Percentiles rank a stretch among this genome's conserved stretches.
Evolutionary conservation across 2,888 invertebrate species (phyloP).

Genomic region (Apodemia hepburni): DNA sequence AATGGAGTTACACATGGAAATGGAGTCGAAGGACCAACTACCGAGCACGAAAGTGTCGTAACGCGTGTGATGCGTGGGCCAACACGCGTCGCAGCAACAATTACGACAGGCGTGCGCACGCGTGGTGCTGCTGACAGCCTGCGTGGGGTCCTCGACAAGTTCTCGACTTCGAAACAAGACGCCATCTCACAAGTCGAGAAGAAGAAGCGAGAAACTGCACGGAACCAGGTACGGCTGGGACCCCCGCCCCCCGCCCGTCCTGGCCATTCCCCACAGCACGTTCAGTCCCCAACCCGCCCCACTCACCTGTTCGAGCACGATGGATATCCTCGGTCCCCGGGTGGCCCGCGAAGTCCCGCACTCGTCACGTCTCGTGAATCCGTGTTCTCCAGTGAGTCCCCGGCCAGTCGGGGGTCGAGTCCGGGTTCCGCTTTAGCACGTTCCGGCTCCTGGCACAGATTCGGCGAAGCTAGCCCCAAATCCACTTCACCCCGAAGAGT

Average conservation of each 20-base stretch:
- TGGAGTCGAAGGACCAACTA: slow-evolving; percentile 57
- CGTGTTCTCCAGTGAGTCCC: slow-evolving; percentile 52
- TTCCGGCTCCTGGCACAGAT: slow-evolving; percentile 91
- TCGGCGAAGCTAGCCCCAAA: slow-evolving; percentile 68
- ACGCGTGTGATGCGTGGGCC: slow-evolving; percentile 88
- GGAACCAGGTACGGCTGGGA: slow-evolving; percentile 57
- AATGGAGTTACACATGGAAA: slow-evolving; percentile 42
- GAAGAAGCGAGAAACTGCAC: slow-evolving; percentile 44
- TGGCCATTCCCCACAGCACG: slow-evolving; percentile 47
- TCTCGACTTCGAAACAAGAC: slow-evolving; percentile 53
- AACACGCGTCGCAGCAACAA: slow-evolving; percentile 85
- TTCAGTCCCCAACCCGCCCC: slow-evolving; percentile 84
- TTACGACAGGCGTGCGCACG: slow-evolving; percentile 78
- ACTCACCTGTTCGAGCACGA: slow-evolving; percentile 62
- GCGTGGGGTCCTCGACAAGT: slow-evolving; percentile 80
- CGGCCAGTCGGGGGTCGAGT: slow-evolving; percentile 45
- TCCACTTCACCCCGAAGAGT: slow-evolving; percentile 63
- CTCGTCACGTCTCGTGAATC: slow-evolving; percentile 58
- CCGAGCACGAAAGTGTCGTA: slow-evolving; percentile 83
- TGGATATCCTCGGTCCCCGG: slow-evolving; percentile 40
- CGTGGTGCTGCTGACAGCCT: slow-evolving; percentile 61
- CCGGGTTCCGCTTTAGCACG: slow-evolving; percentile 76
- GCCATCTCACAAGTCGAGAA: slow-evolving; percentile 48
- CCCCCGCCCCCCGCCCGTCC: slow-evolving; percentile 38
- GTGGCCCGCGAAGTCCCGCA: slow-evolving; percentile 87